Evolutionary conservation across 2,797 vertebrate species (phyloP).

Genomic region (Enoplosus armatus): DNA sequence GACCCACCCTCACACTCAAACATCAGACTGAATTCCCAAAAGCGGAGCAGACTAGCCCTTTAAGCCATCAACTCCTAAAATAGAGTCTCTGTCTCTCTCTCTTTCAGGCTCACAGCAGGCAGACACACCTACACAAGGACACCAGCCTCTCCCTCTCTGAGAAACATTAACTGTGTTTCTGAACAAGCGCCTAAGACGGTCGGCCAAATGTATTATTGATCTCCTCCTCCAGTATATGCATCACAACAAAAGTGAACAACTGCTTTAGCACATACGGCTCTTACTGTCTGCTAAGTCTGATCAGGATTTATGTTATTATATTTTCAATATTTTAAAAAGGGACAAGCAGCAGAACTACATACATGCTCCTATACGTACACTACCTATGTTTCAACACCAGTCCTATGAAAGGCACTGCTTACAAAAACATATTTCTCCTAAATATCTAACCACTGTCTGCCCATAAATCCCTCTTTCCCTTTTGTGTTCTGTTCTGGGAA

Average conservation of each 20-base stretch:
- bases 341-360: not conserved
- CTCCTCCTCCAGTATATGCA: conserved; percentile 17
- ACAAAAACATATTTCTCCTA: not conserved
- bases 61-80: conserved; percentile 70
- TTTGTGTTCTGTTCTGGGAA: not conserved
- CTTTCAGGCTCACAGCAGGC: conserved; percentile 53
- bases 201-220: conserved; percentile 54
- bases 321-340: not conserved
- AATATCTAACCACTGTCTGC: not conserved
- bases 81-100: no score
- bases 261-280: conserved; percentile 7
- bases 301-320: not conserved
- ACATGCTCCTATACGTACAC: not conserved
- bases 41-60: conserved; percentile 52
- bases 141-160: conserved; percentile 36
- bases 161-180: conserved; percentile 47
- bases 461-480: not conserved
- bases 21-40: conserved; percentile 23
- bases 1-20: conserved; percentile 15
- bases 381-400: not conserved
- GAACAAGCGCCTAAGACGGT: conserved; percentile 19
- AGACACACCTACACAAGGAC: conserved; percentile 57
- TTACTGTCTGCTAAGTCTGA: conserved; percentile 2
- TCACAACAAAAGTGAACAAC: conserved; percentile 19
- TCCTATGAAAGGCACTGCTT: not conserved